phyloP scores from a whole-genome alignment of 2,797 vertebrate species.

The Crenuchus spilurus region DNA sequence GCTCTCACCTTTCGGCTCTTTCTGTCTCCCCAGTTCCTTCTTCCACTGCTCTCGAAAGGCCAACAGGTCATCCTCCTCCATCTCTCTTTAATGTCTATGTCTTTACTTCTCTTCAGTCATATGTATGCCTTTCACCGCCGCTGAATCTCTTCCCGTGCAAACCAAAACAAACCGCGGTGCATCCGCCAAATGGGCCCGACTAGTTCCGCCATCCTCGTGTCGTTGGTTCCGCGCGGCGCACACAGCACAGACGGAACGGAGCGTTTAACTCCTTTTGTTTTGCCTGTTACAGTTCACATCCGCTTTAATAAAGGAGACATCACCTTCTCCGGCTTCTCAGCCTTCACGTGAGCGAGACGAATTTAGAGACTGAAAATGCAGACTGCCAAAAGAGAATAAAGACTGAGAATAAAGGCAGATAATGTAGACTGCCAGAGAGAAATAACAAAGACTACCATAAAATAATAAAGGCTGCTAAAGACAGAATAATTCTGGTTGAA shows the following conservation, averaged over 20 bases:
- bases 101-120: not conserved
- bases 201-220: not conserved
- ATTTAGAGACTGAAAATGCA: no score
- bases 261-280: not conserved
- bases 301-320: not conserved
- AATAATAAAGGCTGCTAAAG: no score
- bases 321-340: not conserved
- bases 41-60: slow-evolving; percentile 77
- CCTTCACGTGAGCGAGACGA: no score
- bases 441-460: no score
- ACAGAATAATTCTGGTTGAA: no score
- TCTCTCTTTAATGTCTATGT: slow-evolving; percentile 35
- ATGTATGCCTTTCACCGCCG: not conserved
- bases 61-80: slow-evolving; percentile 73
- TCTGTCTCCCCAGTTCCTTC: slow-evolving; percentile 63
- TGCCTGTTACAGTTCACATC: not conserved
- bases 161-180: slow-evolving; percentile 45
- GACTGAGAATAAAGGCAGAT: no score
- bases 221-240: slow-evolving; percentile 39
- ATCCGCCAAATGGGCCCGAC: slow-evolving; percentile 27
- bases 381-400: no score
- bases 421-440: not conserved
- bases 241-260: not conserved
- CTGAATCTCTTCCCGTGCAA: not conserved
- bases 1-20: slow-evolving; percentile 10